Evolutionary conservation across 2,797 vertebrate genomes (phyloP).

Genomic region (Alfaro cultratus): DNA sequence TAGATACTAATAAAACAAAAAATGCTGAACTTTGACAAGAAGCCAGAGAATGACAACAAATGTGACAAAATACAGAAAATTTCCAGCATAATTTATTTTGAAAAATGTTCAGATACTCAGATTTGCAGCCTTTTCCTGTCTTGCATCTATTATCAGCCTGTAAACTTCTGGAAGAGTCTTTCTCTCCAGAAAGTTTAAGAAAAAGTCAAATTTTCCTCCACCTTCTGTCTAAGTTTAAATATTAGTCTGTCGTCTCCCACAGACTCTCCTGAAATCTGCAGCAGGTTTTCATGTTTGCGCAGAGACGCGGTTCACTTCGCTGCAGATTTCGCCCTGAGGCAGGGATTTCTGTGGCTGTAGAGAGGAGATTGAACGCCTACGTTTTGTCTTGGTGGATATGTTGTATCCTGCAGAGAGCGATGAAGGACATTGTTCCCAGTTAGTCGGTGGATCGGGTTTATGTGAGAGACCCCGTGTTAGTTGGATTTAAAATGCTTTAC

Average conservation of each 20-base stretch:
- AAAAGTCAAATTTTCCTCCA: too few species aligned
- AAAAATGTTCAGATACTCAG: conserved; percentile 14
- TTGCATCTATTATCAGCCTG: conserved; percentile 14
- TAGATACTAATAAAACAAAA: too few species aligned
- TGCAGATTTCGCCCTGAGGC: conserved; percentile 16
- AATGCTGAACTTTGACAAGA: too few species aligned
- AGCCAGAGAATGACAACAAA: too few species aligned
- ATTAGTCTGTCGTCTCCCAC: neutral
- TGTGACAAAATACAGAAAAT: too few species aligned
- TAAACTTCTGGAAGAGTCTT: too few species aligned
- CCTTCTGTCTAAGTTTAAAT: too few species aligned
- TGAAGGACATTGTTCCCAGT: conserved; percentile 6
- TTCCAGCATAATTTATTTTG: neutral
- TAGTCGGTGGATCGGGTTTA: neutral
- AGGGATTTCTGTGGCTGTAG: conserved; percentile 21
- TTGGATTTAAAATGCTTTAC: neutral
- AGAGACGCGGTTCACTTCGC: neutral
- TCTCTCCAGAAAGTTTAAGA: too few species aligned
- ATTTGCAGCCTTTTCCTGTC: conserved; percentile 51
- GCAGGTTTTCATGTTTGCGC: conserved; percentile 16
- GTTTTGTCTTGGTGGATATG: neutral
- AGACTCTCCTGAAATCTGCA: conserved; percentile 13
- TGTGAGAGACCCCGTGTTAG: neutral
- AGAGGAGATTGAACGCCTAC: conserved; percentile 9
- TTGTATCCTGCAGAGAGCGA: conserved; percentile 7